phyloP scores from a whole-genome alignment of 2,113 vertebrate species.

The Ciconia stormi region DNA sequence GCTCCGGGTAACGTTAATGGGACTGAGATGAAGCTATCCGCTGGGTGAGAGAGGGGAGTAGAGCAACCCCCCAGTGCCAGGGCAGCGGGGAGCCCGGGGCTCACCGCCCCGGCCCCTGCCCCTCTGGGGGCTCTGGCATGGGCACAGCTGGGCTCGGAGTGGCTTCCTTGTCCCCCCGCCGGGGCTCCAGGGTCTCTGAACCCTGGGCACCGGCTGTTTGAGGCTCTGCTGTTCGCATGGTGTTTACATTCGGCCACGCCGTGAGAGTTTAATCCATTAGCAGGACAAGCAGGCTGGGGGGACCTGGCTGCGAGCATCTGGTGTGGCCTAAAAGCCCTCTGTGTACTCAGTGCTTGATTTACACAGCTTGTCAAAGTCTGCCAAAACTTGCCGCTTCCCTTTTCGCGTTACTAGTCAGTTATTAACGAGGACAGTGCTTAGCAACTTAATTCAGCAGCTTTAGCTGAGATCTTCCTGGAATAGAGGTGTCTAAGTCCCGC shows the following conservation, averaged over 20 bases:
- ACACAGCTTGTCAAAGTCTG: background rate
- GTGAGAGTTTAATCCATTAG: background rate
- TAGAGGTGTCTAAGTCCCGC: background rate
- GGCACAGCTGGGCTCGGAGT: background rate
- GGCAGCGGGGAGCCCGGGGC: background rate
- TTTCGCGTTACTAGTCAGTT: background rate
- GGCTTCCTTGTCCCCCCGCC: background rate
- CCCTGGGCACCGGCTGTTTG: background rate
- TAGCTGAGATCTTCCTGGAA: background rate
- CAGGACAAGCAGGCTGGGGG: background rate
- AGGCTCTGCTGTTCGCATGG: background rate
- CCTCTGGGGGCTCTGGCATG: background rate
- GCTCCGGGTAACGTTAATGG: fast-evolving
- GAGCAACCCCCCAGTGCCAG: background rate
- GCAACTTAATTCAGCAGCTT: conserved; percentile 20
- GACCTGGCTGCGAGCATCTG: background rate
- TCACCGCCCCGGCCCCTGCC: fast-evolving
- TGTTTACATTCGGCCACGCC: fast-evolving
- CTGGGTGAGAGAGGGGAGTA: background rate
- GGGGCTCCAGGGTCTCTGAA: background rate
- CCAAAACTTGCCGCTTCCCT: background rate
- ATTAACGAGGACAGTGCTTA: conserved; percentile 12
- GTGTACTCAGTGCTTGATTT: background rate
- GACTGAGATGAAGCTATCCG: background rate
- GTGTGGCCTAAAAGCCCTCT: conserved; percentile 23